A percentile compares a stretch with the other conserved stretches of the same genome.
These are phyloP conservation scores for Vesta saturnalis DNA, from an alignment of 2,888 invertebrate species.

Conservation along the genomic window DNA sequence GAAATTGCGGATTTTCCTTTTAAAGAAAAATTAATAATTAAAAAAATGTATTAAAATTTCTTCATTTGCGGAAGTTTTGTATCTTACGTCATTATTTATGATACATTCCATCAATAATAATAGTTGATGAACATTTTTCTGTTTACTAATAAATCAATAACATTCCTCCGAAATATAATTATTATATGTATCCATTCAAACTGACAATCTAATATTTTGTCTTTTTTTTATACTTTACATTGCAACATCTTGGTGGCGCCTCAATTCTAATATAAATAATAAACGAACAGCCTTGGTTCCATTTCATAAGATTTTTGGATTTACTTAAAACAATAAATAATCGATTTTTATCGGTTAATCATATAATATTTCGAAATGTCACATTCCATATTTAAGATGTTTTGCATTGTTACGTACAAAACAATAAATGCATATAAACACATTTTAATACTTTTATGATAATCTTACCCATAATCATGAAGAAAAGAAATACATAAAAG, in stretches of 20 bases:
- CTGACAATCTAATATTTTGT: not conserved
- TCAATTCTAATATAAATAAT: slow-evolving; percentile 12
- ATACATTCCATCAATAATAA: not conserved
- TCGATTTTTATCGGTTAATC: slow-evolving; percentile 6
- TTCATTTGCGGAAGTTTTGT: slow-evolving; percentile 5
- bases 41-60: slow-evolving; percentile 9
- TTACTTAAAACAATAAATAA: slow-evolving; percentile 14
- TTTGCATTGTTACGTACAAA: too few species aligned
- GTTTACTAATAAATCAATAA: not conserved
- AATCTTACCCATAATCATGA: too few species aligned
- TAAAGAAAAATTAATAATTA: slow-evolving; percentile 1
- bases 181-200: not conserved
- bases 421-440: too few species aligned
- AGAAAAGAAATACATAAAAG: too few species aligned
- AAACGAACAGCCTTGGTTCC: slow-evolving; percentile 3
- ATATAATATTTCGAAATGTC: too few species aligned
- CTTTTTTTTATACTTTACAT: not conserved
- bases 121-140: not conserved
- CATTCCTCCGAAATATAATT: slow-evolving; percentile 2
- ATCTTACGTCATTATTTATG: slow-evolving; percentile 6
- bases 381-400: too few species aligned
- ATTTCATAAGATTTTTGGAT: slow-evolving; percentile 11
- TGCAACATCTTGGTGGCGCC: slow-evolving; percentile 4
- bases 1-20: slow-evolving; percentile 8
- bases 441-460: too few species aligned